Conservation (phyloP, 1,140 invertebrate species). For the Brachionus sp. region DNA sequence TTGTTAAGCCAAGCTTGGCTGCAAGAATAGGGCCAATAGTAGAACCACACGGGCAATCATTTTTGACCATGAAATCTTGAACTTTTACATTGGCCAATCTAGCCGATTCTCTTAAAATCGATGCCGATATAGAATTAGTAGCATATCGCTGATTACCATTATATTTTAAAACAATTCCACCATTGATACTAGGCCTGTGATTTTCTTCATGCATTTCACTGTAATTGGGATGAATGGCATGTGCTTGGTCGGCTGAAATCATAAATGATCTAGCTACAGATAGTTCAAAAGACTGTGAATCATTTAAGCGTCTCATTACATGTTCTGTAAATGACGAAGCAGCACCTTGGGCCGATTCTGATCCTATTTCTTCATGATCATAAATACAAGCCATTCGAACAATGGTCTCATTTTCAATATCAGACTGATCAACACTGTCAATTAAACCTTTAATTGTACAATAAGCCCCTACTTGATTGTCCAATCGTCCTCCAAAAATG, state of each 20-base stretch:
- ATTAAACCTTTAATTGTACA: constrained; percentile 51
- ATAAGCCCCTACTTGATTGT: constrained; percentile 62
- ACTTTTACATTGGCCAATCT: constrained; percentile 55
- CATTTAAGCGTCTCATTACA: constrained; percentile 29
- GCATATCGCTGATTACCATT: constrained; percentile 63
- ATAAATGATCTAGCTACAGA: constrained; percentile 49
- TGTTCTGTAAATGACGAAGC: constrained; percentile 27
- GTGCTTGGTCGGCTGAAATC: constrained; percentile 62
- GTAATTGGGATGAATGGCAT: constrained; percentile 62
- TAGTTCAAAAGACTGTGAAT: not conserved
- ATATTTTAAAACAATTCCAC: constrained; percentile 61
- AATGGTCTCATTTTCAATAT: constrained; percentile 10
- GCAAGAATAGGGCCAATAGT: constrained; percentile 63
- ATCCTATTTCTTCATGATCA: constrained; percentile 46
- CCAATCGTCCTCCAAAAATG: constrained; percentile 61
- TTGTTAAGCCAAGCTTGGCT: constrained; percentile 59
- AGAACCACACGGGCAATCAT: constrained; percentile 60
- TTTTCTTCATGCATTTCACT: constrained; percentile 60
- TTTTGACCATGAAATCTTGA: constrained; percentile 61
- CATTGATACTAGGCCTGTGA: constrained; percentile 48
- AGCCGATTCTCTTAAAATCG: constrained; percentile 61
- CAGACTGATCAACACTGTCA: not conserved
- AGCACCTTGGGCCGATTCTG: constrained; percentile 39
- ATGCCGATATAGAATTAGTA: constrained; percentile 59
- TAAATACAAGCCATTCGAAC: constrained; percentile 38